A percentile compares a stretch with the other conserved stretches of the same genome.
phyloP scores from a whole-genome alignment of 2,797 vertebrate species.

The Merluccius polli region DNA sequence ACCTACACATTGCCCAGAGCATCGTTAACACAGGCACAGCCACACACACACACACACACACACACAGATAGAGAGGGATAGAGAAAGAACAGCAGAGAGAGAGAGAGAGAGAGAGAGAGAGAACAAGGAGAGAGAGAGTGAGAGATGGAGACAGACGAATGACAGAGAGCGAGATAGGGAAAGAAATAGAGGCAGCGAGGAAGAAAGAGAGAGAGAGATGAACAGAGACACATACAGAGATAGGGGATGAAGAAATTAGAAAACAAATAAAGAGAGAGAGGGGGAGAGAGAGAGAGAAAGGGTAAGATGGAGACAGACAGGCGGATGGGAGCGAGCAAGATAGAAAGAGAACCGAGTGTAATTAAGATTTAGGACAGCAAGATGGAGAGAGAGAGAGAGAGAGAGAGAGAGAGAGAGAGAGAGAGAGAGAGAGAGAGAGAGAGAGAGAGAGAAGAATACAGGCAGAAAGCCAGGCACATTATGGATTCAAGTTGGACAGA shows the following conservation, averaged over 20 bases:
- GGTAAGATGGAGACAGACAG: not conserved
- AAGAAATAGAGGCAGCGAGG: not conserved
- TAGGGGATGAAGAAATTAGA: slow-evolving; percentile 36
- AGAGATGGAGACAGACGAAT: not conserved
- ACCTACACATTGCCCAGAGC: slow-evolving; percentile 84
- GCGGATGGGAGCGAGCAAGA: not conserved
- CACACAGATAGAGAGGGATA: slow-evolving; percentile 38
- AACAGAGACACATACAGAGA: slow-evolving; percentile 31
- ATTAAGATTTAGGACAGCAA: too few species aligned
- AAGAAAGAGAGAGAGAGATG: slow-evolving; percentile 14
- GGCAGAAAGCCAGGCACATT: slow-evolving; percentile 49
- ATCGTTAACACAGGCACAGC: slow-evolving; percentile 64
- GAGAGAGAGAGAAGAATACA: slow-evolving; percentile 23
- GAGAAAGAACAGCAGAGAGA: slow-evolving; percentile 25
- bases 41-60: slow-evolving; percentile 8
- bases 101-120: slow-evolving; percentile 14
- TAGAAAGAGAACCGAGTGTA: not conserved
- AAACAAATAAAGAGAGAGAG: slow-evolving; percentile 19
- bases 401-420: slow-evolving; percentile 9
- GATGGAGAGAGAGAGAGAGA: slow-evolving; percentile 7
- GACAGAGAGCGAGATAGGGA: not conserved
- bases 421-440: slow-evolving; percentile 2
- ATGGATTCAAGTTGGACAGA: slow-evolving; percentile 34
- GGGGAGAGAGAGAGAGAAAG: not conserved
- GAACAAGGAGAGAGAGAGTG: not conserved